phyloP scores from a whole-genome alignment of 2,797 vertebrate species.

The Hydrocynus forskahlii region DNA sequence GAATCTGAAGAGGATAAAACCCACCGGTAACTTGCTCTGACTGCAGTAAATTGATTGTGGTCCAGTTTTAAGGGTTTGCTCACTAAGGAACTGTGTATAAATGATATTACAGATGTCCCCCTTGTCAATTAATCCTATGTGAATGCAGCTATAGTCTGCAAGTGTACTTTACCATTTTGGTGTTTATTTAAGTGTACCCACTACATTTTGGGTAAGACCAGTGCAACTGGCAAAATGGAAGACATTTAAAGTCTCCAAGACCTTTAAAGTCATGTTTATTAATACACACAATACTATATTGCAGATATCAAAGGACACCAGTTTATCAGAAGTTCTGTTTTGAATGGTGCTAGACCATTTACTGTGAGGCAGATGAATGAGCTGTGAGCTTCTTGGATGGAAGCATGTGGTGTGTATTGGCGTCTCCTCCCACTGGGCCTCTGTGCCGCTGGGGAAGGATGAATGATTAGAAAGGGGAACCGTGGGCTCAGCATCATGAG shows the following conservation, averaged over 20 bases:
- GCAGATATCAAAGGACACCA: not conserved
- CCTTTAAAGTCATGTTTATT: not conserved
- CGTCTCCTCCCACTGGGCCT: constrained; percentile 5
- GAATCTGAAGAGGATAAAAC: no score
- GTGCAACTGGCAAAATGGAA: no score
- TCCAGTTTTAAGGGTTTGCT: no score
- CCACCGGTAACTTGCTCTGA: no score
- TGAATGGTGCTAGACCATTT: constrained; percentile 3
- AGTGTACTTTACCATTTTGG: no score
- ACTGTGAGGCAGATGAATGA: not conserved
- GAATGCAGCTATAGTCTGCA: no score
- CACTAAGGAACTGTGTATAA: no score
- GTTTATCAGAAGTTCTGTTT: not conserved
- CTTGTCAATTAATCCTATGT: no score
- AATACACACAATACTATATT: not conserved
- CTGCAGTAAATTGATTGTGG: no score
- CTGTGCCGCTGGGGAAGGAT: not conserved
- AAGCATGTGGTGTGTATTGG: not conserved
- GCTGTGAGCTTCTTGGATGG: not conserved
- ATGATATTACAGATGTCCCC: no score
- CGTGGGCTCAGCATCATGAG: not conserved
- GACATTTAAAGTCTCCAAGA: not conserved
- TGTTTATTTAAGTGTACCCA: no score
- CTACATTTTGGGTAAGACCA: no score
- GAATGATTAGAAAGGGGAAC: not conserved